Conservation (phyloP, 2,888 invertebrate genomes). For the Papilio protenor region DNA sequence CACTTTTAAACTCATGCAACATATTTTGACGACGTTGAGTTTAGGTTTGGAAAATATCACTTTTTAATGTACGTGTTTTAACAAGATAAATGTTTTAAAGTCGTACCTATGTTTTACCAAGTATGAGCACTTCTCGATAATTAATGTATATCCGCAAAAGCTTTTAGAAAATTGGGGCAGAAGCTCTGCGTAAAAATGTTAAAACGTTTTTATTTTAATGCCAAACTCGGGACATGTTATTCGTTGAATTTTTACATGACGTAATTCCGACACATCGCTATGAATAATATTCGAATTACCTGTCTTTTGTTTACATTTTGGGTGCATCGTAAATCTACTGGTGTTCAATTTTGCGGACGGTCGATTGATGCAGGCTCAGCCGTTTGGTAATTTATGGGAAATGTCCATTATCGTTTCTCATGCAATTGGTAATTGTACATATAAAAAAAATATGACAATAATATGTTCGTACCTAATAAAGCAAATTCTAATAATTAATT, state of each 20-base stretch:
- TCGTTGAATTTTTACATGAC: conserved; percentile 10
- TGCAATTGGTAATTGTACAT: too few species aligned
- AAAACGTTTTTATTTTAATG: conserved; percentile 28
- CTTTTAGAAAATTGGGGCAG: conserved; percentile 27
- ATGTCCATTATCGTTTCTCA: not conserved
- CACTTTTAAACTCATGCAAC: conserved; percentile 5
- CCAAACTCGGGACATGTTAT: conserved; percentile 14
- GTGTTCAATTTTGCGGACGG: conserved; percentile 24
- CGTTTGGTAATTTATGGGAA: conserved; percentile 16
- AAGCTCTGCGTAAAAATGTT: conserved; percentile 28
- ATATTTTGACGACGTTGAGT: not conserved
- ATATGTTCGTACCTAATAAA: not conserved
- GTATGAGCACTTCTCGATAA: conserved; percentile 23
- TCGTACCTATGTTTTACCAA: conserved; percentile 7
- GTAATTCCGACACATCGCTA: conserved; percentile 13
- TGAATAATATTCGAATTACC: conserved; percentile 21
- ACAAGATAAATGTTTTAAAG: not conserved
- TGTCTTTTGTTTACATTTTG: conserved; percentile 28
- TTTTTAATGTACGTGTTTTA: not conserved
- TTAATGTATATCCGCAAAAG: conserved; percentile 11
- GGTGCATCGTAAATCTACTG: conserved; percentile 35
- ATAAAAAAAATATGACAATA: too few species aligned
- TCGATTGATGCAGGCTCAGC: conserved; percentile 30
- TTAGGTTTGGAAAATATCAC: not conserved
- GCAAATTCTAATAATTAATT: too few species aligned